Percentiles rank a stretch among this genome's conserved stretches.
Evolutionary conservation across 2,888 invertebrate species (phyloP).

Genomic region (Hemithea aestivaria): DNA sequence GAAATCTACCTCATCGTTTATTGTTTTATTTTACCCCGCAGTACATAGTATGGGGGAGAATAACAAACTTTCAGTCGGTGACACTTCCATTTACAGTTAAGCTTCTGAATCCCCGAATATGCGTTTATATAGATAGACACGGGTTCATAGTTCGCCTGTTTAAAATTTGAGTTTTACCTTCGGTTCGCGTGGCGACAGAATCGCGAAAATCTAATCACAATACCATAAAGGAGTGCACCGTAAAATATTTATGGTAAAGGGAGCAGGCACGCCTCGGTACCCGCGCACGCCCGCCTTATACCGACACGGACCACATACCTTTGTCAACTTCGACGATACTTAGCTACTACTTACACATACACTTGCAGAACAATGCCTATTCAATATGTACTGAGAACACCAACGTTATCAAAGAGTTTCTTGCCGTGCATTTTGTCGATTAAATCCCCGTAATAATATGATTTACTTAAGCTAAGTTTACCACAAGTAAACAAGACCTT

Average conservation of each 20-base stretch:
- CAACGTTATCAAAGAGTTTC: background rate
- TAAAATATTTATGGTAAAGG: conserved; percentile 66
- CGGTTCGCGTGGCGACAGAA: conserved; percentile 50
- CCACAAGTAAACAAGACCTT: conserved; percentile 13
- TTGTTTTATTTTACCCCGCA: conserved; percentile 9
- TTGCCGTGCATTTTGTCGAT: background rate
- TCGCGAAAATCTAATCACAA: conserved; percentile 65
- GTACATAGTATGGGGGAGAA: conserved; percentile 7
- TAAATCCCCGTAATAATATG: conserved; percentile 7
- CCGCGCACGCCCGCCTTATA: conserved; percentile 42
- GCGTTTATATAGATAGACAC: conserved; percentile 29
- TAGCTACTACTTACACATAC: conserved; percentile 11
- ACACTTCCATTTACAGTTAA: conserved; percentile 19
- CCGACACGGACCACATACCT: conserved; percentile 40
- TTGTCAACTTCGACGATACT: conserved; percentile 29
- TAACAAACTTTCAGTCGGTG: conserved; percentile 14
- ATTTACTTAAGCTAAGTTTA: conserved; percentile 6
- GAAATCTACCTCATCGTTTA: too few relatives aligned
- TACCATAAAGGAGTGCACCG: conserved; percentile 64
- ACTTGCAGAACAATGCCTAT: conserved; percentile 14
- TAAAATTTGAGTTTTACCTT: conserved; percentile 55
- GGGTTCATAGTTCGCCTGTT: too few relatives aligned
- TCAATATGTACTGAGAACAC: conserved; percentile 4
- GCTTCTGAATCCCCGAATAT: conserved; percentile 26
- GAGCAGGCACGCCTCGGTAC: conserved; percentile 61